Evolutionary conservation across 2,113 vertebrate genomes (phyloP).

Genomic region (Sminthopsis crassicaudata): DNA sequence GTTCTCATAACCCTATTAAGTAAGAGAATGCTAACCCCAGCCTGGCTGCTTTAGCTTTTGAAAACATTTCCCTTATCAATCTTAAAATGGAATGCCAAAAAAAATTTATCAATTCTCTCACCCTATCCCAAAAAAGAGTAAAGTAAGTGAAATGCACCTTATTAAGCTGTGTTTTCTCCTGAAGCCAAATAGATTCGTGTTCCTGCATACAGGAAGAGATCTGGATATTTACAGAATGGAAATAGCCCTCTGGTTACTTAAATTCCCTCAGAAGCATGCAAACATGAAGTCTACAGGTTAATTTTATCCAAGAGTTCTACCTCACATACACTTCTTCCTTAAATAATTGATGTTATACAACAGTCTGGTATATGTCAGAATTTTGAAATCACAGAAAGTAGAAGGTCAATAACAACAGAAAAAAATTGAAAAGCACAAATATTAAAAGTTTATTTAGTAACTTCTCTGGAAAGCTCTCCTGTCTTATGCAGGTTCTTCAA

Average conservation of each 20-base stretch:
- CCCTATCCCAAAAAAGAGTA: not conserved
- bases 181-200: not conserved
- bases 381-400: conserved; percentile 21
- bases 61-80: conserved; percentile 51
- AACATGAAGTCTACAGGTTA: not conserved
- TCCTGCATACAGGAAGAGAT: not conserved
- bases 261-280: conserved; percentile 6
- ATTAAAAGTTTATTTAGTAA: not conserved
- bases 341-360: not conserved
- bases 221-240: not conserved
- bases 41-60: conserved; percentile 10
- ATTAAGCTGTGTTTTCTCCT: conserved; percentile 20
- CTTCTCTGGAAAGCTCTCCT: not conserved
- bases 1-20: conserved; percentile 23
- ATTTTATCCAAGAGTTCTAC: not conserved
- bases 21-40: conserved; percentile 16
- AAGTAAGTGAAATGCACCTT: conserved; percentile 15
- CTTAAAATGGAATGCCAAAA: not conserved
- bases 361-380: too few relatives aligned
- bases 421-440: not conserved
- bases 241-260: not conserved
- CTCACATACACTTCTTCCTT: not conserved
- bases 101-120: conserved; percentile 31
- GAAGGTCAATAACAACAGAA: not conserved
- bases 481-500: not conserved